Evolutionary conservation across 2,113 vertebrate genomes (phyloP).

Genomic region (Psittacara wagleri): DNA sequence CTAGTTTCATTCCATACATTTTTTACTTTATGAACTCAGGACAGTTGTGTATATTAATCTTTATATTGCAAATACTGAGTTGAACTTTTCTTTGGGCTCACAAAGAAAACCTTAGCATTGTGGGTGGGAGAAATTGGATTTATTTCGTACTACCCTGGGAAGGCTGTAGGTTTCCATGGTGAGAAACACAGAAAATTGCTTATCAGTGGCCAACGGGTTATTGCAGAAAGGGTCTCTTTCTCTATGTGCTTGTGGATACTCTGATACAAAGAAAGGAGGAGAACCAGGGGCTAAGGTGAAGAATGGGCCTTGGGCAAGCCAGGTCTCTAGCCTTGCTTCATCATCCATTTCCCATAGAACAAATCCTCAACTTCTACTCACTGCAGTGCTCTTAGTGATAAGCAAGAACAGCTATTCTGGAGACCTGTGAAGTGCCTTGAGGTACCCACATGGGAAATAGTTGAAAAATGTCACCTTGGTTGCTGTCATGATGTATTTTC

Average conservation of each 20-base stretch:
- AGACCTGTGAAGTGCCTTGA: background rate
- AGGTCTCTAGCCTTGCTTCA: background rate
- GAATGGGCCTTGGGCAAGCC: background rate
- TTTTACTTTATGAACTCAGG: conserved; percentile 14
- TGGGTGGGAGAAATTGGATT: background rate
- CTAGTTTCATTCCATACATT: conserved; percentile 32
- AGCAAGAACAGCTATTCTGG: background rate
- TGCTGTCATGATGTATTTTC: background rate
- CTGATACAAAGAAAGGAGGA: background rate
- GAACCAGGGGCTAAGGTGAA: background rate
- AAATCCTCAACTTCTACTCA: background rate
- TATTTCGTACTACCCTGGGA: background rate
- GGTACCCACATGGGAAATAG: background rate
- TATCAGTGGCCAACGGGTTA: background rate
- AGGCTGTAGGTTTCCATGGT: background rate
- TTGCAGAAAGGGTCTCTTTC: background rate
- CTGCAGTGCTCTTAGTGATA: background rate
- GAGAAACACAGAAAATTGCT: background rate
- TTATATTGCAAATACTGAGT: background rate
- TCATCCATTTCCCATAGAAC: background rate
- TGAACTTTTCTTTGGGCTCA: background rate
- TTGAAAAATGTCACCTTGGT: background rate
- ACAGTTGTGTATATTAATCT: background rate
- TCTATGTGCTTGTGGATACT: background rate
- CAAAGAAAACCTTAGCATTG: background rate